Evolutionary conservation across 1,140 invertebrate species (phyloP).

Genomic region (Luehdorfia chinensis): DNA sequence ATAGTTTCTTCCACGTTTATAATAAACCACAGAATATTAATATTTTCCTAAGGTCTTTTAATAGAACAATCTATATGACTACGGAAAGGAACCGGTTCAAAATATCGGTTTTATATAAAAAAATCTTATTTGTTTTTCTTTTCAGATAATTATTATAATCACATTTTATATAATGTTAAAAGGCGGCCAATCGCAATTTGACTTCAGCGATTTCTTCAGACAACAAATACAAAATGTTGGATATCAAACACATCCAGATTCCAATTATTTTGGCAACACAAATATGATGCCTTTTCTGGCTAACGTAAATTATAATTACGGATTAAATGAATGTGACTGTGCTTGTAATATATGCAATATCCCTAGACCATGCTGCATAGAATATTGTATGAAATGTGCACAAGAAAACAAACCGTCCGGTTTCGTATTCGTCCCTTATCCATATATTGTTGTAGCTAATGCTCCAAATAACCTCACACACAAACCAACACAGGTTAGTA

Average conservation of each 20-base stretch:
- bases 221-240: background rate
- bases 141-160: conserved; percentile 1
- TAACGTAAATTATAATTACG: conserved; percentile 4
- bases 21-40: too few species aligned
- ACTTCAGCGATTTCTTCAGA: conserved; percentile 3
- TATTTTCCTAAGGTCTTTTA: too few species aligned
- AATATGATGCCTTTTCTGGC: background rate
- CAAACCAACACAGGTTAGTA: background rate
- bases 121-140: too few species aligned
- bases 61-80: too few species aligned
- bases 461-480: too few species aligned
- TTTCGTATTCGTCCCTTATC: conserved; percentile 37
- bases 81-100: too few species aligned
- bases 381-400: conserved; percentile 32
- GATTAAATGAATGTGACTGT: background rate
- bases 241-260: background rate
- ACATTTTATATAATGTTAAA: background rate
- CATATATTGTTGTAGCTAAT: conserved; percentile 25
- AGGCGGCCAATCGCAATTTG: conserved; percentile 1
- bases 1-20: too few species aligned
- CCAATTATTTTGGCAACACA: background rate
- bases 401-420: conserved; percentile 19
- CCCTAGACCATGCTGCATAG: conserved; percentile 31
- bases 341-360: conserved; percentile 1
- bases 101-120: too few species aligned